Percentiles rank a stretch among this genome's conserved stretches.
Conservation (phyloP, 2,888 invertebrate species). For the Drosophila ezoana region DNA sequence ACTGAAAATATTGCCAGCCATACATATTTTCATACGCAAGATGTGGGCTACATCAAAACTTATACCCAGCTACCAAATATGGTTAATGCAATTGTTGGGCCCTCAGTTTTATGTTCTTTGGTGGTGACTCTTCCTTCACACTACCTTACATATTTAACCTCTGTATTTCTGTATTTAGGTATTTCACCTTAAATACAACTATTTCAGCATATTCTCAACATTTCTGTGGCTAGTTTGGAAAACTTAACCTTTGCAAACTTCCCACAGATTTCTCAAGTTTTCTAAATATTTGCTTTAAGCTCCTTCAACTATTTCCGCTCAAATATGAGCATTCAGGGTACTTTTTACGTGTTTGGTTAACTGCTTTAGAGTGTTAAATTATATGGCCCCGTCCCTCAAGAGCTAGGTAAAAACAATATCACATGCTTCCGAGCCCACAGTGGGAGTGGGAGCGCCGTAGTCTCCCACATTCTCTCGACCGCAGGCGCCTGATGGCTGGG, state of each 20-base stretch:
- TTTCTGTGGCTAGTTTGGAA: not conserved
- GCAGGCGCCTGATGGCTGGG: constrained; percentile 10
- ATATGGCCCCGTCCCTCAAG: not conserved
- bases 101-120: no score
- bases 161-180: no score
- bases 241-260: not conserved
- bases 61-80: no score
- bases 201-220: not conserved
- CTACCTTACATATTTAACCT: no score
- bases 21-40: no score
- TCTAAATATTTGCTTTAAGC: constrained; percentile 18
- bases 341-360: not conserved
- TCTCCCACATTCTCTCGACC: constrained; percentile 12
- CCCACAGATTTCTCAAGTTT: constrained; percentile 20
- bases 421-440: not conserved
- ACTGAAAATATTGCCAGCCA: no score
- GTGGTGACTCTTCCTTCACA: no score
- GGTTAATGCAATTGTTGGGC: no score
- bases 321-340: constrained; percentile 10
- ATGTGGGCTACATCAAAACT: no score
- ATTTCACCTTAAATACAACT: not conserved
- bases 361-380: constrained; percentile 8
- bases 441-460: not conserved
- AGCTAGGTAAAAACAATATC: not conserved
- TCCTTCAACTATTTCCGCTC: constrained; percentile 4